Conservation (phyloP, 2,888 invertebrate genomes). For the Euspilapteryx auroguttella region DNA sequence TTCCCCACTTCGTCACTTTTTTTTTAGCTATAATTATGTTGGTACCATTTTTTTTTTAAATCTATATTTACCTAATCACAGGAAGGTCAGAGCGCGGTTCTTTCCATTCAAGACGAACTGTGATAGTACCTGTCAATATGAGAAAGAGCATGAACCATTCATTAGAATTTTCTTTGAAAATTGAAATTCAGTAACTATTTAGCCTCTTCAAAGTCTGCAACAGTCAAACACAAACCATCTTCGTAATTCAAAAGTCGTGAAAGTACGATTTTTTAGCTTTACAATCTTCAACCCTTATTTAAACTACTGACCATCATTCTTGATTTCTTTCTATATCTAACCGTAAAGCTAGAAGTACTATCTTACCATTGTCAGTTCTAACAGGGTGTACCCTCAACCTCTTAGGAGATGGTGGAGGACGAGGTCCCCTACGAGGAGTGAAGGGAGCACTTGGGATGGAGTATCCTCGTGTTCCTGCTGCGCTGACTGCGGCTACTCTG, state of each 20-base stretch:
- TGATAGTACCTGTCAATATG: constrained; percentile 36
- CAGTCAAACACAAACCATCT: too few relatives aligned
- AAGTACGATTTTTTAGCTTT: too few relatives aligned
- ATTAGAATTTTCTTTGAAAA: neutral
- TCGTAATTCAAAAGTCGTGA: too few relatives aligned
- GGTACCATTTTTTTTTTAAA: too few relatives aligned
- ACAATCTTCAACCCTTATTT: too few relatives aligned
- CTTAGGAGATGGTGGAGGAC: constrained; percentile 65
- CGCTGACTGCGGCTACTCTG: constrained; percentile 74
- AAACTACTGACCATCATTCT: too few relatives aligned
- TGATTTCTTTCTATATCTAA: too few relatives aligned
- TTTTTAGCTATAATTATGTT: too few relatives aligned
- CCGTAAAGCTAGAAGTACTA: too few relatives aligned
- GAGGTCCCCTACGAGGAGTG: constrained; percentile 58
- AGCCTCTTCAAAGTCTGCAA: too few relatives aligned
- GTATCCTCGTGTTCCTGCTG: constrained; percentile 71
- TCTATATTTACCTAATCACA: constrained; percentile 56
- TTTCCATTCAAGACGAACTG: constrained; percentile 68
- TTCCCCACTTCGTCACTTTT: too few relatives aligned
- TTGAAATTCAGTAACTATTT: neutral
- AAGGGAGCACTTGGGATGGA: constrained; percentile 64
- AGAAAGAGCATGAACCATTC: neutral
- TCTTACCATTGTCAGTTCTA: constrained; percentile 31
- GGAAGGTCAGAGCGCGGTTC: constrained; percentile 73
- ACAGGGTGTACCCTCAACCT: constrained; percentile 60